Percentiles rank a stretch among this genome's conserved stretches.
phyloP scores from a whole-genome alignment of 2,888 invertebrate species.

The Endotricha flammealis region DNA sequence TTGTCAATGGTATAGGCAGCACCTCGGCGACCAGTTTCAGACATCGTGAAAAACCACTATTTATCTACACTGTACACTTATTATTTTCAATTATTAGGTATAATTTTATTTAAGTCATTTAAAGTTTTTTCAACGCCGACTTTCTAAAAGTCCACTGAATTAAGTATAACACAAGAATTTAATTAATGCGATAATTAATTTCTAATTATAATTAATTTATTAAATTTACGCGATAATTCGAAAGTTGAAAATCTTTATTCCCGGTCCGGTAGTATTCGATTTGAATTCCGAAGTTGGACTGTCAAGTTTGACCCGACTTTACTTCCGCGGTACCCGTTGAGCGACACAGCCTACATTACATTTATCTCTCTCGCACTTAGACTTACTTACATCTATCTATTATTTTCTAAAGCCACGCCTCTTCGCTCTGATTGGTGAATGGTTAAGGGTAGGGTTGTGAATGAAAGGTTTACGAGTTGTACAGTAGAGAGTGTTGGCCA shows the following conservation, averaged over 20 bases:
- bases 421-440: conserved; percentile 32
- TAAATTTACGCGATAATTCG: not conserved
- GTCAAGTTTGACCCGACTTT: conserved; percentile 21
- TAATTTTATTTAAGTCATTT: not conserved
- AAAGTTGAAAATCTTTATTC: conserved; percentile 2
- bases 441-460: conserved; percentile 20
- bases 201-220: not conserved
- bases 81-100: not conserved
- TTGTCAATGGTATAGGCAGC: conserved; percentile 68
- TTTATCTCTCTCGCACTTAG: conserved; percentile 21
- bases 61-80: conserved; percentile 18
- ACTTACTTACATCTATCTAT: conserved; percentile 17
- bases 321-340: conserved; percentile 34
- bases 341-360: conserved; percentile 21
- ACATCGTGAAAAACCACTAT: conserved; percentile 29
- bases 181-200: not conserved
- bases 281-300: conserved; percentile 38
- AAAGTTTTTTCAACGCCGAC: no score
- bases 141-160: no score
- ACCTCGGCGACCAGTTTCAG: conserved; percentile 49
- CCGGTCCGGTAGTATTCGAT: conserved; percentile 21
- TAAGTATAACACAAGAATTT: no score
- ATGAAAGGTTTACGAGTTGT: conserved; percentile 10
- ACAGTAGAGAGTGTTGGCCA: conserved; percentile 13
- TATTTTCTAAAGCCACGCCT: conserved; percentile 41